These are phyloP conservation scores for Habrosyne pyritoides DNA, from an alignment of 2,888 invertebrate species.

Conservation along the genomic window DNA sequence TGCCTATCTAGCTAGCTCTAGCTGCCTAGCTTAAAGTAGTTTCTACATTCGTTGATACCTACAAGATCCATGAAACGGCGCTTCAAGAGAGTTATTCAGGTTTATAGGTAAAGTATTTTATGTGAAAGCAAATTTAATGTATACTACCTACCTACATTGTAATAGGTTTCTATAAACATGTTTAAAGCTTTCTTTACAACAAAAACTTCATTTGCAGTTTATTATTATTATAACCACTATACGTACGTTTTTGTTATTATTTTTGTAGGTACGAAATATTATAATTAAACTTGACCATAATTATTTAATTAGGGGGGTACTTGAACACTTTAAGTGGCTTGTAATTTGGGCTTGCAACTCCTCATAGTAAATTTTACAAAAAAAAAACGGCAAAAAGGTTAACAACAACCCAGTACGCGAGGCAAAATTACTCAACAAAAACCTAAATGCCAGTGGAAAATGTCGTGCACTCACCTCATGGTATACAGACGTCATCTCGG, in stretches of 20 bases:
- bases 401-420: slow-evolving; percentile 46
- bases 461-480: slow-evolving; percentile 79
- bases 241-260: not conserved
- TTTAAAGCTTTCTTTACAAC: not conserved
- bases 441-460: slow-evolving; percentile 71
- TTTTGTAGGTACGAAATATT: not conserved
- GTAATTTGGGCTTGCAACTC: not conserved
- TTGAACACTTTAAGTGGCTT: not conserved
- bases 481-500: slow-evolving; percentile 75
- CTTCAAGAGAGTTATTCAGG: slow-evolving; percentile 6
- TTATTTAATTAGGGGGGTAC: not conserved
- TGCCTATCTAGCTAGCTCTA: too few relatives aligned
- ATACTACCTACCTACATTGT: not conserved
- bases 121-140: slow-evolving; percentile 4
- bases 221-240: not conserved
- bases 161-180: not conserved
- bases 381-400: slow-evolving; percentile 32
- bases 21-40: too few relatives aligned
- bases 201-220: not conserved
- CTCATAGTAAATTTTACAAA: slow-evolving; percentile 6
- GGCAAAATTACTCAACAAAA: slow-evolving; percentile 68
- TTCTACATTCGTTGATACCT: not conserved
- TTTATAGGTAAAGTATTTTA: slow-evolving; percentile 4
- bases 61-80: not conserved
- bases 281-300: not conserved